Percentiles rank a stretch among this genome's conserved stretches.
These are phyloP conservation scores for Chionoecetes opilio DNA, from an alignment of 1,140 invertebrate species.

Conservation along the genomic window DNA sequence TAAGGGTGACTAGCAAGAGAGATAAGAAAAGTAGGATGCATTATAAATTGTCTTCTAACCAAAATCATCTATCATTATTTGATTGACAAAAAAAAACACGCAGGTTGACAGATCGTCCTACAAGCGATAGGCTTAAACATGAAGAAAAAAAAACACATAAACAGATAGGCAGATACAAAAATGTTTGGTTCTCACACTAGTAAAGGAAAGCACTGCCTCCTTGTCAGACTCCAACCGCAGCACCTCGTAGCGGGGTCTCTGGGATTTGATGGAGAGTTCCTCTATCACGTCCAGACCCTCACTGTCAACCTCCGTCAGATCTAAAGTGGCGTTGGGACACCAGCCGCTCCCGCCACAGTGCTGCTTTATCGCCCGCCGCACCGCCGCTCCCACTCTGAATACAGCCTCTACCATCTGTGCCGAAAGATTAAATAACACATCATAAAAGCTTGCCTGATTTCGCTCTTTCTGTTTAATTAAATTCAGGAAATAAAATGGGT, in stretches of 20 bases:
- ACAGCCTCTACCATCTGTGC: slow-evolving; percentile 71
- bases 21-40: too few relatives aligned
- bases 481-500: not conserved
- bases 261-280: slow-evolving; percentile 68
- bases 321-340: slow-evolving; percentile 61
- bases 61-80: too few relatives aligned
- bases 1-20: too few relatives aligned
- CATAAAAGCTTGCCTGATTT: too few relatives aligned
- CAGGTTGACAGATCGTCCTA: too few relatives aligned
- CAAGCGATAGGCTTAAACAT: too few relatives aligned
- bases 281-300: slow-evolving; percentile 73
- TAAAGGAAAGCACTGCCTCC: slow-evolving; percentile 35
- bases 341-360: slow-evolving; percentile 58
- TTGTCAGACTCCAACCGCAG: slow-evolving; percentile 4
- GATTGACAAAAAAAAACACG: too few relatives aligned
- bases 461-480: too few relatives aligned
- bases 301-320: not conserved
- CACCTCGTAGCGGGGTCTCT: slow-evolving; percentile 67
- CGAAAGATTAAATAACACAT: not conserved
- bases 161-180: too few relatives aligned
- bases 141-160: too few relatives aligned
- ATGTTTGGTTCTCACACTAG: not conserved
- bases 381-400: slow-evolving; percentile 41
- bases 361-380: slow-evolving; percentile 59
- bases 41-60: too few relatives aligned